These are phyloP conservation scores for Eretmocerus hayati DNA, from an alignment of 2,888 invertebrate genomes.

Conservation along the genomic window DNA sequence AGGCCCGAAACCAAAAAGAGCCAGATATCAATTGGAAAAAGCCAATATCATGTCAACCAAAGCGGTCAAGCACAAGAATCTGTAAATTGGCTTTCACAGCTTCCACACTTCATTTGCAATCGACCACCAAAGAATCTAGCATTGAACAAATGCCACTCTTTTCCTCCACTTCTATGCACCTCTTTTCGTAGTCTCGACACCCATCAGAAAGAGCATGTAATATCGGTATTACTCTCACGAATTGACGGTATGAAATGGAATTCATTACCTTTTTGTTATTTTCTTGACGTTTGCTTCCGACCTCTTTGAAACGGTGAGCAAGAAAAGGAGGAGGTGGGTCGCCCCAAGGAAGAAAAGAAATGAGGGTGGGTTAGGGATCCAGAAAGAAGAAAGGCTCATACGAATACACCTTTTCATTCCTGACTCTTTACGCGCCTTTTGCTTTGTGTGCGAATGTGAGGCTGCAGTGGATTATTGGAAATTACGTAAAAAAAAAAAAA, in stretches of 20 bases:
- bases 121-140: background rate
- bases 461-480: slow-evolving; percentile 24
- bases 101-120: too few relatives aligned
- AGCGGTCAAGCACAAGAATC: too few relatives aligned
- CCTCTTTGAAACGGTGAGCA: background rate
- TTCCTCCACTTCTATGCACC: background rate
- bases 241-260: background rate
- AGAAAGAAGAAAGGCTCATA: background rate
- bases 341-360: background rate
- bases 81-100: too few relatives aligned
- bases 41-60: too few relatives aligned
- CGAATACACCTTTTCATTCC: slow-evolving; percentile 23
- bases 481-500: slow-evolving; percentile 24
- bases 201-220: background rate
- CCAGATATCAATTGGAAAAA: too few relatives aligned
- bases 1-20: too few relatives aligned
- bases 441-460: slow-evolving; percentile 5
- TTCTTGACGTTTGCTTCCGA: background rate
- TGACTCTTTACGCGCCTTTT: background rate
- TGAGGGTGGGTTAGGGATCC: background rate
- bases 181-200: too few relatives aligned
- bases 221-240: background rate
- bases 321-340: background rate
- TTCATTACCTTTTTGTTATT: background rate
- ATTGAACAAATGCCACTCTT: background rate